These are phyloP conservation scores for Andrena hattorfiana DNA, from an alignment of 2,888 invertebrate species.

Conservation along the genomic window DNA sequence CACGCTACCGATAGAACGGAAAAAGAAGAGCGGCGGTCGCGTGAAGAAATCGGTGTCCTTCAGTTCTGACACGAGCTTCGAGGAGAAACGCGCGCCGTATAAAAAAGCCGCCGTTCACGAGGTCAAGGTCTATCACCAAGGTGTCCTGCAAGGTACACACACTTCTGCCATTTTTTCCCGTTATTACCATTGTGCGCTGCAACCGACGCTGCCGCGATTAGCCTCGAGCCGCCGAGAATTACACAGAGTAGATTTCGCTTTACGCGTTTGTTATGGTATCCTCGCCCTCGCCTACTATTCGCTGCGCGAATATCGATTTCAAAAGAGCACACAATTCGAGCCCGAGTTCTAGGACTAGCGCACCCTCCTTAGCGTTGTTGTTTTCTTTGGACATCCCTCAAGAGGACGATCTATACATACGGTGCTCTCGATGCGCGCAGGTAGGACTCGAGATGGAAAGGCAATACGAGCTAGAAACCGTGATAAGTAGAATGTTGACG, in stretches of 20 bases:
- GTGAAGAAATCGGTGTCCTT: conserved; percentile 83
- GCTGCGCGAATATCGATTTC: background rate
- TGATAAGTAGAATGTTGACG: background rate
- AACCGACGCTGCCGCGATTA: background rate
- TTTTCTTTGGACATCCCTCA: conserved; percentile 49
- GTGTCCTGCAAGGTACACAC: conserved; percentile 81
- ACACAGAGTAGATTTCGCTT: background rate
- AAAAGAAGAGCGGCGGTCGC: conserved; percentile 56
- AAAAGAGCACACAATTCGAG: background rate
- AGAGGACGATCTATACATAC: background rate
- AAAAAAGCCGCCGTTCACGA: conserved; percentile 80
- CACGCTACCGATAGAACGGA: conserved; percentile 67
- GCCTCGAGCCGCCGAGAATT: background rate
- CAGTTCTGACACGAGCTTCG: conserved; percentile 82
- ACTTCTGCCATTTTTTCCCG: background rate
- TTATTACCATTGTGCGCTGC: too few species aligned
- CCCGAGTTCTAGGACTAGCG: background rate
- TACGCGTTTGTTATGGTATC: background rate
- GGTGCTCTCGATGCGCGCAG: background rate
- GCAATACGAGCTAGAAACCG: background rate
- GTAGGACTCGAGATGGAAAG: background rate
- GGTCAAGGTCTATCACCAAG: conserved; percentile 81
- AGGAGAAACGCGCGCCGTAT: conserved; percentile 73
- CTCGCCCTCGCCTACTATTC: background rate
- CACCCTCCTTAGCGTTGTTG: background rate